A percentile compares a stretch with the other conserved stretches of the same genome.
phyloP scores from a whole-genome alignment of 2,797 vertebrate species.

The Dryobates pubescens region DNA sequence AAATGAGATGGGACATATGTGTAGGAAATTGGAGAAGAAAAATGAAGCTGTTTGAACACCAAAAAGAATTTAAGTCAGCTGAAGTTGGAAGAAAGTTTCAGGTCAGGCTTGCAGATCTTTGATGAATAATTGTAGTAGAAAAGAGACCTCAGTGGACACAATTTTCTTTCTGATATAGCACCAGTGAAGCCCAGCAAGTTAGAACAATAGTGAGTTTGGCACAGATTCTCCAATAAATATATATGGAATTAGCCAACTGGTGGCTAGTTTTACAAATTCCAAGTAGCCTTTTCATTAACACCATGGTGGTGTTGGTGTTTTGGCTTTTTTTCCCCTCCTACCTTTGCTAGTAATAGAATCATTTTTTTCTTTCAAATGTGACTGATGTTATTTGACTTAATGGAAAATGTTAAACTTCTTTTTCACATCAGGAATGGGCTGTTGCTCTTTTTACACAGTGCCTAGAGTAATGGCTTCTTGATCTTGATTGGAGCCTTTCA shows the following conservation, averaged over 20 bases:
- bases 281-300: background rate
- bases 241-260: background rate
- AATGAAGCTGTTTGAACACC: background rate
- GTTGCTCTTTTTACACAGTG: conserved; percentile 11
- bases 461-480: conserved; percentile 19
- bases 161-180: background rate
- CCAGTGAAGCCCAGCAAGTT: background rate
- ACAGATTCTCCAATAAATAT: background rate
- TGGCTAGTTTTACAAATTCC: background rate
- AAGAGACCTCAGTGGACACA: background rate
- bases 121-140: conserved; percentile 38
- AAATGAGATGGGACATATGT: background rate
- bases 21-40: background rate
- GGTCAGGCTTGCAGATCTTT: background rate
- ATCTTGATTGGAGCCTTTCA: conserved; percentile 41
- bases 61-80: background rate
- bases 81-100: background rate
- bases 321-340: too few species aligned
- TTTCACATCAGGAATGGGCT: background rate
- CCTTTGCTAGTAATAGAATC: background rate
- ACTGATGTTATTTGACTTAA: conserved; percentile 16
- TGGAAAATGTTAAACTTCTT: conserved; percentile 2
- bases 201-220: background rate
- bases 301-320: background rate
- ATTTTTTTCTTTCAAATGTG: background rate